Conservation (phyloP, 2,888 invertebrate species). For the Salpingus planirostris region DNA sequence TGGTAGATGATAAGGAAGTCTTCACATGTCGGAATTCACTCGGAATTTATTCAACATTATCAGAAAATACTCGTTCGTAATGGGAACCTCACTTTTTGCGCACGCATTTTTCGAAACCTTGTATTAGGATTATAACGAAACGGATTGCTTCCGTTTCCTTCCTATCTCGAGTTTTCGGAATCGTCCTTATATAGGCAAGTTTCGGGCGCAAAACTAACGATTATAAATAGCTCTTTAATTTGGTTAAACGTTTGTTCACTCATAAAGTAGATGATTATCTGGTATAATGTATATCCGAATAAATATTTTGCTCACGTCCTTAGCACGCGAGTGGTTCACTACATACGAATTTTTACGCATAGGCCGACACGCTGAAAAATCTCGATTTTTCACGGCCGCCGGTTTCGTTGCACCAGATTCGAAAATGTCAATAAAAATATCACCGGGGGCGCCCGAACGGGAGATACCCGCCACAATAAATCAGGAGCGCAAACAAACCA, state of each 20-base stretch:
- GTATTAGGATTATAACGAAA: too few species aligned
- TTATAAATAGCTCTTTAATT: constrained; percentile 37
- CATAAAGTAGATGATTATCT: constrained; percentile 41
- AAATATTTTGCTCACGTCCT: constrained; percentile 33
- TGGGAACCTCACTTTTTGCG: too few species aligned
- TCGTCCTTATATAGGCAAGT: too few species aligned
- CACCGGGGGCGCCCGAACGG: constrained; percentile 19
- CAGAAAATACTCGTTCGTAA: too few species aligned
- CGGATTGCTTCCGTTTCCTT: constrained; percentile 13
- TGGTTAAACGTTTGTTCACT: constrained; percentile 40
- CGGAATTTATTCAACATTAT: too few species aligned
- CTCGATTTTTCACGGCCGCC: too few species aligned
- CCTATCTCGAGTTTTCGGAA: too few species aligned
- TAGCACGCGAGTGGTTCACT: constrained; percentile 21
- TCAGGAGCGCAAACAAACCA: constrained; percentile 20
- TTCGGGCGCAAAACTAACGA: constrained; percentile 22
- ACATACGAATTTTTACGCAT: constrained; percentile 12
- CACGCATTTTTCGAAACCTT: too few species aligned
- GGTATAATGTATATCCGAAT: constrained; percentile 32
- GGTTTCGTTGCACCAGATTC: too few species aligned
- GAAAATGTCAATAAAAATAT: constrained; percentile 14
- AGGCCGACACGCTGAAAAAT: too few species aligned
- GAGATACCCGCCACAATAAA: constrained; percentile 14
- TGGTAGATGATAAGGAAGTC: too few species aligned
- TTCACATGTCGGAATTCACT: too few species aligned